Evolutionary conservation across 1,140 invertebrate genomes (phyloP).

Genomic region (Ips typographus): DNA sequence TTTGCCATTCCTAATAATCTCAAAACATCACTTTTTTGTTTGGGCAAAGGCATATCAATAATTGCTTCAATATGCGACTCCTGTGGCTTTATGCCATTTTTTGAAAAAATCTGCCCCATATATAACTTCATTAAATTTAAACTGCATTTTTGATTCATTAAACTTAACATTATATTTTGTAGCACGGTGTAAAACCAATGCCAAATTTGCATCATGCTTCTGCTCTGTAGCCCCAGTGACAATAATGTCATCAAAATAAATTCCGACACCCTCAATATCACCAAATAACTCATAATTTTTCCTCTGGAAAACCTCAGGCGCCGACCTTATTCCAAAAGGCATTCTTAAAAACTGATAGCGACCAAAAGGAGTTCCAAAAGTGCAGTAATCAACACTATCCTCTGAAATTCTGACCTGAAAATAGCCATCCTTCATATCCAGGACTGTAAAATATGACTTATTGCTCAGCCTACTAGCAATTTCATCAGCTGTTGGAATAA

Average conservation of each 20-base stretch:
- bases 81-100: no score
- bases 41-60: neutral
- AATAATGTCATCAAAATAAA: slow-evolving; percentile 4
- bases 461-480: no score
- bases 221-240: no score
- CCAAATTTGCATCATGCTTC: neutral
- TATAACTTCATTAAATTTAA: no score
- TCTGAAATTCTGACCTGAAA: neutral
- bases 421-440: no score
- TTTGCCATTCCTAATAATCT: neutral
- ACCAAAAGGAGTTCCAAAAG: no score
- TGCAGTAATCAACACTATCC: neutral
- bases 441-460: no score
- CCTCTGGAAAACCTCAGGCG: no score
- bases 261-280: neutral
- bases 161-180: neutral
- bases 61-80: neutral
- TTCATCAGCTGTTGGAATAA: no score
- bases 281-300: neutral
- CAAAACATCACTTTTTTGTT: no score
- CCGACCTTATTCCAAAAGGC: neutral
- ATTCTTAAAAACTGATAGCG: neutral
- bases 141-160: no score
- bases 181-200: neutral
- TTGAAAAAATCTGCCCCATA: no score